phyloP scores from a whole-genome alignment of 1,140 invertebrate genomes.

The Asobara japonica region DNA sequence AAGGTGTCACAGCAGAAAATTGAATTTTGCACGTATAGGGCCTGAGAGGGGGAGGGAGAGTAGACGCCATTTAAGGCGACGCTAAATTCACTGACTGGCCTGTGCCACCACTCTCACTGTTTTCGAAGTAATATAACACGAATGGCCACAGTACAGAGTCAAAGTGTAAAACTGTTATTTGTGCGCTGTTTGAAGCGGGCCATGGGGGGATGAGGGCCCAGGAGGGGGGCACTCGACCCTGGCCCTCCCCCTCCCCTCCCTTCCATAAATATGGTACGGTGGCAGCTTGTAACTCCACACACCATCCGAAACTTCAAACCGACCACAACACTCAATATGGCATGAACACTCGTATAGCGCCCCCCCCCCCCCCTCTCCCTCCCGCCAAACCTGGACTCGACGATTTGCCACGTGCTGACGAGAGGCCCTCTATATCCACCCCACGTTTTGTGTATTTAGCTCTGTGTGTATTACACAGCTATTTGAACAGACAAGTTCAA shows the following conservation, averaged over 20 bases:
- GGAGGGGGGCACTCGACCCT: not conserved
- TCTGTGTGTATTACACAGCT: not conserved
- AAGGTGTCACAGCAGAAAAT: constrained; percentile 17
- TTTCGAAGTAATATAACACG: constrained; percentile 9
- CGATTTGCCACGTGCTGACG: constrained; percentile 8
- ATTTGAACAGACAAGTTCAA: not conserved
- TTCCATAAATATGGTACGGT: constrained; percentile 60
- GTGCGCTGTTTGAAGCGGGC: constrained; percentile 35
- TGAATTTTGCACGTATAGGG: constrained; percentile 22
- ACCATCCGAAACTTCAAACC: constrained; percentile 55
- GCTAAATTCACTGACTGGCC: constrained; percentile 5
- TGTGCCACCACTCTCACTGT: not conserved
- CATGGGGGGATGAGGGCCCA: not conserved
- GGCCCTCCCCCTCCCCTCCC: constrained; percentile 51
- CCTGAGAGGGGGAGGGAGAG: too few relatives aligned
- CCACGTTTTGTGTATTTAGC: constrained; percentile 1
- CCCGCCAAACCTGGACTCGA: not conserved
- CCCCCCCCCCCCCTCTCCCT: too few relatives aligned
- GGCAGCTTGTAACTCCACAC: constrained; percentile 63
- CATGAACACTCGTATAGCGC: constrained; percentile 26
- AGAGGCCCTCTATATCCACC: not conserved
- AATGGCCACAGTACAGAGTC: constrained; percentile 26
- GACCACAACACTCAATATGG: constrained; percentile 53
- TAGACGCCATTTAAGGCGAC: not conserved
- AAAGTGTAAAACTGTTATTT: constrained; percentile 50